Conservation (phyloP, 2,888 invertebrate genomes). For the Kryphioiulus occultus region DNA sequence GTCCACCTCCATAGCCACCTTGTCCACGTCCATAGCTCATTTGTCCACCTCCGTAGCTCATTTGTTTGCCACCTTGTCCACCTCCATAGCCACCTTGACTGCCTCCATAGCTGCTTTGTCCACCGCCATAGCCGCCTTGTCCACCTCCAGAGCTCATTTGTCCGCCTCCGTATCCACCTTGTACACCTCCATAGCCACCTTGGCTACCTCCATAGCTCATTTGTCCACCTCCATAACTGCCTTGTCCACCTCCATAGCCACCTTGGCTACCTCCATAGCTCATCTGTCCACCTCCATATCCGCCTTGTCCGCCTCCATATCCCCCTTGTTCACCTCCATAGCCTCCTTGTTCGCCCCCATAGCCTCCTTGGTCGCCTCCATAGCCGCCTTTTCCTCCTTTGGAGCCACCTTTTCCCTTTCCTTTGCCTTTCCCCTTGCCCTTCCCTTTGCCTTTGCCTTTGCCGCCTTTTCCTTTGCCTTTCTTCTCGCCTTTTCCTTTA, state of each 20-base stretch:
- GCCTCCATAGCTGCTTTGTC: not conserved
- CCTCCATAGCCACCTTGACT: not conserved
- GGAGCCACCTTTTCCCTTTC: not conserved
- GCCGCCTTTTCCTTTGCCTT: not conserved
- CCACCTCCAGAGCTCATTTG: not conserved
- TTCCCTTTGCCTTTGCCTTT: not conserved
- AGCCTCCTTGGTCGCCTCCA: not conserved
- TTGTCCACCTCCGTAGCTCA: not conserved
- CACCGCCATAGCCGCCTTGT: not conserved
- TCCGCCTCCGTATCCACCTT: constrained; percentile 2
- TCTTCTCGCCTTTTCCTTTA: not conserved
- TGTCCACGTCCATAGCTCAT: not conserved
- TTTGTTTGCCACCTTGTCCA: not conserved
- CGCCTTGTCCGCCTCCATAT: not conserved
- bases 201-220: not conserved
- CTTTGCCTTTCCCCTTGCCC: not conserved
- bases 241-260: not conserved
- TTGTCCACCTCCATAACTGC: not conserved
- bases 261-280: not conserved
- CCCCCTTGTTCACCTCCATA: not conserved
- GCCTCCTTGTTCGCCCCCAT: not conserved
- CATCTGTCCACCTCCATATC: not conserved
- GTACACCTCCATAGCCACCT: not conserved
- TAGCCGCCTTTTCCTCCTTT: not conserved
- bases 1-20: not conserved